Evolutionary conservation across 1,140 invertebrate genomes (phyloP), one percentile per base, ranked within the genome.

Genomic region (Zeugodacus cucurbitae): DNA sequence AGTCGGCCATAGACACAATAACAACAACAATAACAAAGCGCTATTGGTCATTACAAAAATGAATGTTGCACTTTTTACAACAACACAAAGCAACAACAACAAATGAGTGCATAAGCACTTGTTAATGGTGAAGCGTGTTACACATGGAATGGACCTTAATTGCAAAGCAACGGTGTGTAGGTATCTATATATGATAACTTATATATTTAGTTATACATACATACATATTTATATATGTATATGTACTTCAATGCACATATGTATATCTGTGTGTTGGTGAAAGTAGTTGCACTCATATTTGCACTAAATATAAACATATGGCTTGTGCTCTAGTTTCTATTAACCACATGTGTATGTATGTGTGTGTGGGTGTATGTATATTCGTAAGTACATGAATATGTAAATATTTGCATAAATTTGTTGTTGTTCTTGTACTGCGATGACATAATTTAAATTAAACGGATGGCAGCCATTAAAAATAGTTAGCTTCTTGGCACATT

Each of bases 371-470:
- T 0, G 32, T 82, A 26, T 26, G 10, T 82, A 29, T 17, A n/a
- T n/a, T n/a, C n/a, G n/a, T 48, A 82, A 20, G 14, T 74, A 41
- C 22, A 74, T 44, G 2, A 34, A 74, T 41, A 26, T 48, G 10
- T 82, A 48, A 22, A 48, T 29, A 26, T 44, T 26, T 14, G 26
- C 34, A 29, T 48, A 34, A 22, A 41, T n/a, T 20, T 74, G 37
- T 41, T 37, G 17, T 29, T 37, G 17, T 26, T 29, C 74, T 82
- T 48, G 74, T 37, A 29, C 10, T 11, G n/a, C 8, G 74, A 48
- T 82, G 74, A 82, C 74, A 82, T 82, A 82, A 74, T 74, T 74
- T 74, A 41, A 74, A 74, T 74, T 74, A 41, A 74, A n/a, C 67
- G 67, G 67, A 74, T 74, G 67, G 14, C 67, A 44, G 11, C 37